Evolutionary conservation across 92 coral and sea anemone species (phyloP).

Genomic region (Parazoanthus atlanticus): DNA sequence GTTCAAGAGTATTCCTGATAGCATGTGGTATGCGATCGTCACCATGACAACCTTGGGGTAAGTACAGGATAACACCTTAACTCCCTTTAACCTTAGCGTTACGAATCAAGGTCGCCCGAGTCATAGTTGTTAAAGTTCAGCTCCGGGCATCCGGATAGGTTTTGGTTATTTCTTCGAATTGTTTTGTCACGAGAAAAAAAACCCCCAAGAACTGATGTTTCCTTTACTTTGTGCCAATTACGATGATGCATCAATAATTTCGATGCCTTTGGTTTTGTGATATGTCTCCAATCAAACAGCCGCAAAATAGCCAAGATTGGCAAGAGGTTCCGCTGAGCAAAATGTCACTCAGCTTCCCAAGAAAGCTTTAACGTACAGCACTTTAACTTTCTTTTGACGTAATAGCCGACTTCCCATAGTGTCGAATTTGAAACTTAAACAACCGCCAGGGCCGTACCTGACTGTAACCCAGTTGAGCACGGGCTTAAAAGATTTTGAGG

Average conservation of each 20-base stretch:
- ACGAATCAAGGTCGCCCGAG: not conserved
- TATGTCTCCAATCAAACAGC: too few species aligned
- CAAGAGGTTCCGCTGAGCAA: too few species aligned
- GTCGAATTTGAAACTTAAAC: too few species aligned
- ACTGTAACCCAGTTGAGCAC: too few species aligned
- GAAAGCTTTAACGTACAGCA: too few species aligned
- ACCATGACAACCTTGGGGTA: conserved; percentile 97
- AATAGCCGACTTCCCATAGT: too few species aligned
- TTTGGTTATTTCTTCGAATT: not conserved
- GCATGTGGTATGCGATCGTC: conserved; percentile 98
- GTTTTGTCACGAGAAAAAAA: too few species aligned
- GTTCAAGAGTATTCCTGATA: conserved; percentile 83
- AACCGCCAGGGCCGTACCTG: too few species aligned
- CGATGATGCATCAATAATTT: not conserved
- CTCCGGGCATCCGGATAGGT: not conserved
- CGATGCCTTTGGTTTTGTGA: not conserved
- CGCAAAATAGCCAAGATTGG: too few species aligned
- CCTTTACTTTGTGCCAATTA: not conserved
- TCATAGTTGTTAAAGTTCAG: not conserved
- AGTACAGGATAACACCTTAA: conserved; percentile 21
- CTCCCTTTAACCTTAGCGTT: not conserved
- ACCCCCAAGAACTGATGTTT: not conserved
- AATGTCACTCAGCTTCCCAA: too few species aligned
- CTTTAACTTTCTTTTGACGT: too few species aligned
- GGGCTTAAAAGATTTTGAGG: too few species aligned